Conservation (phyloP, 2,888 invertebrate genomes). For the Reticulitermes lucifugus region DNA sequence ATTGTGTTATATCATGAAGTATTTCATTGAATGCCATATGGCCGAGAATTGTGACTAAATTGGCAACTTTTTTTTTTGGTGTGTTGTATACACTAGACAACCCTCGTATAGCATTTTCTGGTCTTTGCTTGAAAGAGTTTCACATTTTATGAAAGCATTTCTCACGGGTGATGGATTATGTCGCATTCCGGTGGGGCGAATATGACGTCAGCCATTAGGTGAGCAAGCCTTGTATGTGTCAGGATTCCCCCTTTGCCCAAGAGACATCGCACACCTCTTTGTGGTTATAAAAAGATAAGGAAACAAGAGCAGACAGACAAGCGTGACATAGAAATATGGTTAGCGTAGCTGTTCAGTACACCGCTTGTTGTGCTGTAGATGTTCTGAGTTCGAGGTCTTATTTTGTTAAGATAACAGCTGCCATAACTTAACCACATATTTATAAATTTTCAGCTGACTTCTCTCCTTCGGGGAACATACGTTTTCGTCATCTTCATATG, state of each 20-base stretch:
- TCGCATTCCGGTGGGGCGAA: constrained; percentile 10
- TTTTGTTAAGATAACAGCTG: background rate
- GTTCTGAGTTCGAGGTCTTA: background rate
- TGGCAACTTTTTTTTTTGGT: too few species aligned
- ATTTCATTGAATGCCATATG: too few species aligned
- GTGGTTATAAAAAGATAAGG: background rate
- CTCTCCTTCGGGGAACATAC: too few species aligned
- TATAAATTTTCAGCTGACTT: too few species aligned
- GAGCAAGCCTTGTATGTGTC: constrained; percentile 28
- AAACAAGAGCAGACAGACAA: constrained; percentile 9
- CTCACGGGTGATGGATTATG: constrained; percentile 34
- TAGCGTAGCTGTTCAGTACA: background rate
- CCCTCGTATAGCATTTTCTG: background rate
- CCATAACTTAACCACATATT: too few species aligned
- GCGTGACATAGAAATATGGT: constrained; percentile 12
- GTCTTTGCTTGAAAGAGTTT: constrained; percentile 22
- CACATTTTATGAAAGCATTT: constrained; percentile 27
- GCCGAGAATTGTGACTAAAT: too few species aligned
- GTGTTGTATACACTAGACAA: too few species aligned
- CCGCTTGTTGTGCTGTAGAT: background rate
- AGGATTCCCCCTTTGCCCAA: constrained; percentile 14
- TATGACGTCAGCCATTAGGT: constrained; percentile 34
- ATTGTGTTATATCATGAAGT: too few species aligned
- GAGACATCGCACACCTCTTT: constrained; percentile 8
- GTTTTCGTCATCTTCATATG: too few species aligned